Evolutionary conservation across 2,797 vertebrate genomes (phyloP).

Genomic region (Xenopus petersii): DNA sequence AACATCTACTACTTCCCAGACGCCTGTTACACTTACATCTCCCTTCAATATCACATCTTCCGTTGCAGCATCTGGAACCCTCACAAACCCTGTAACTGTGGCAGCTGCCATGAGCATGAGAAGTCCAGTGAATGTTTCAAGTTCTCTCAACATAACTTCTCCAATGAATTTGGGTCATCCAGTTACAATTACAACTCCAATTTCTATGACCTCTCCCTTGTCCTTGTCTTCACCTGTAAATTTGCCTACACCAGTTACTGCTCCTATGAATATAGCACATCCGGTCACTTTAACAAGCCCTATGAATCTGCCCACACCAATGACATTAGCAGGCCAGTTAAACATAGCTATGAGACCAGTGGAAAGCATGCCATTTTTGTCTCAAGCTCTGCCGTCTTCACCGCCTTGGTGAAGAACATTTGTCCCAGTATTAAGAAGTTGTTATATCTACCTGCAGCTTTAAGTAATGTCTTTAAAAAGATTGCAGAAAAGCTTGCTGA

Average conservation of each 20-base stretch:
- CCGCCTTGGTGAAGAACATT: constrained; percentile 87
- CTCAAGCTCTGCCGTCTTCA: constrained; percentile 92
- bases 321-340: constrained; percentile 81
- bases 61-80: constrained; percentile 71
- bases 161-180: constrained; percentile 77
- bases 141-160: constrained; percentile 78
- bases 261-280: constrained; percentile 91
- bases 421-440: constrained; percentile 66
- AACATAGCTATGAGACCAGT: constrained; percentile 93
- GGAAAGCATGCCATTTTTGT: constrained; percentile 88
- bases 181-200: constrained; percentile 86
- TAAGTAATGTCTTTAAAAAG: constrained; percentile 28
- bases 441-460: constrained; percentile 73
- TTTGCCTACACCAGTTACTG: constrained; percentile 79
- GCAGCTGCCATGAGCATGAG: constrained; percentile 96
- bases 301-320: constrained; percentile 83
- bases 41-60: constrained; percentile 80
- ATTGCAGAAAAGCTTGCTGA: constrained; percentile 3
- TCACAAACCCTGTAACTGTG: constrained; percentile 89
- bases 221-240: constrained; percentile 78
- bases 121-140: constrained; percentile 77
- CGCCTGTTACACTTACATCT: constrained; percentile 77
- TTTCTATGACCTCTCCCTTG: constrained; percentile 88
- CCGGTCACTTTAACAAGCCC: constrained; percentile 94
- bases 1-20: constrained; percentile 75